These are phyloP conservation scores for Lordiphosa fenestrarum DNA, from an alignment of 2,888 invertebrate species.

Conservation along the genomic window DNA sequence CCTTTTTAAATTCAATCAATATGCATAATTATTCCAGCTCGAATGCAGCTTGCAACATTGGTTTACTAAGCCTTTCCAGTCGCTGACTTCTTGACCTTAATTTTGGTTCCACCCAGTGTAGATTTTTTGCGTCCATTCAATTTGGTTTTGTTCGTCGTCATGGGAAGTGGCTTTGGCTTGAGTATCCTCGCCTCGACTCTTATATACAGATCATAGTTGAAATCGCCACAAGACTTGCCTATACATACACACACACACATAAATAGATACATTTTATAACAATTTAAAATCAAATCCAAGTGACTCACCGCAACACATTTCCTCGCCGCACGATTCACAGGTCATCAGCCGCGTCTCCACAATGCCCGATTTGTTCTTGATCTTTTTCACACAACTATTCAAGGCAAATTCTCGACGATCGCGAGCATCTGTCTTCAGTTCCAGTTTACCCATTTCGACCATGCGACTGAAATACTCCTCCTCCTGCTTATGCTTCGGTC, in stretches of 20 bases:
- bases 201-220: constrained; percentile 79
- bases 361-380: constrained; percentile 91
- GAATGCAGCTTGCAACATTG: background rate
- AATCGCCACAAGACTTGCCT: constrained; percentile 79
- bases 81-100: constrained; percentile 69
- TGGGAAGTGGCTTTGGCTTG: constrained; percentile 72
- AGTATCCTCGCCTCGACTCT: constrained; percentile 77
- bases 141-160: constrained; percentile 67
- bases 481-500: constrained; percentile 91
- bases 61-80: constrained; percentile 41
- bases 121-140: constrained; percentile 75
- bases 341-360: constrained; percentile 88
- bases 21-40: background rate
- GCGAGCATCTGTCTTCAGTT: constrained; percentile 86
- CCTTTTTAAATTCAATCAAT: too few species aligned
- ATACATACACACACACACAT: constrained; percentile 3
- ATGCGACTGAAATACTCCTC: constrained; percentile 93
- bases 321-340: constrained; percentile 91
- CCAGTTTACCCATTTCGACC: constrained; percentile 90
- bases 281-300: background rate
- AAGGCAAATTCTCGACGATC: constrained; percentile 86
- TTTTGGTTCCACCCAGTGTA: constrained; percentile 56
- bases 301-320: constrained; percentile 88
- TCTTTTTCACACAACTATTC: constrained; percentile 86
- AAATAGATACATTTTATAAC: background rate